Base-by-base conservation (phyloP, 2,888 invertebrate genomes). In the Lutraria lutraria region DNA sequence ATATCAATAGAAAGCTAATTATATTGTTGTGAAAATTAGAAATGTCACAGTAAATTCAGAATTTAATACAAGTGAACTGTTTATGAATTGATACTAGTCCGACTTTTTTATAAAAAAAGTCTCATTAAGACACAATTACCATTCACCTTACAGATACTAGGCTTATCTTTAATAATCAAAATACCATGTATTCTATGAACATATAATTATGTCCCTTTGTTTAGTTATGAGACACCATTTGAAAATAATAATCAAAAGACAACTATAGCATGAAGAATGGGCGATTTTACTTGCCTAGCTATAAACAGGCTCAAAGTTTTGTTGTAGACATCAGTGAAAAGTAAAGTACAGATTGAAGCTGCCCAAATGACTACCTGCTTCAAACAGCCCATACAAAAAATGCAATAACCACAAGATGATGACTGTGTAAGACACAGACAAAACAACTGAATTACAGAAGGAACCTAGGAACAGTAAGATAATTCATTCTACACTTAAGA, bases 401-500 rank as follows among this genome's bases (percentile, higher is more conserved):
- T 53, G 54, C 53, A 81, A 25, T 25, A 76, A 76, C 31, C 72
- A 76, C 25, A 76, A 15, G 4, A 25, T 19, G n/a, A 68, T 25
- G 25, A 76, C 13, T 16, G 76, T 76, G 76, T 76, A 76, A 19
- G 31, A 76, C 76, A 76, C 76, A 76, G 29, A 76, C 31, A 76
- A 29, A n/a, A 8, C 25, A 79, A 79, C 79, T 43, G 4, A 34
- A 19, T 25, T 81, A 81, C 25, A 81, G 19, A 25, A 53, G 53
- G 53, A 53, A 53, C 81, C 54, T 4, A 81, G 34, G 76, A 76
- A 34, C 13, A 76, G 76, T 31, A 34, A 16, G 6, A 34, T 76
- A 34, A 56, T 76, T 81, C 81, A 53, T 52, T 81, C 52, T 25
- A 34, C 60, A 34, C 31, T 85, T 63, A 82, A 82, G 34, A 53